phyloP scores from a whole-genome alignment of 2,888 invertebrate genomes.

The Drosophila limbata region DNA sequence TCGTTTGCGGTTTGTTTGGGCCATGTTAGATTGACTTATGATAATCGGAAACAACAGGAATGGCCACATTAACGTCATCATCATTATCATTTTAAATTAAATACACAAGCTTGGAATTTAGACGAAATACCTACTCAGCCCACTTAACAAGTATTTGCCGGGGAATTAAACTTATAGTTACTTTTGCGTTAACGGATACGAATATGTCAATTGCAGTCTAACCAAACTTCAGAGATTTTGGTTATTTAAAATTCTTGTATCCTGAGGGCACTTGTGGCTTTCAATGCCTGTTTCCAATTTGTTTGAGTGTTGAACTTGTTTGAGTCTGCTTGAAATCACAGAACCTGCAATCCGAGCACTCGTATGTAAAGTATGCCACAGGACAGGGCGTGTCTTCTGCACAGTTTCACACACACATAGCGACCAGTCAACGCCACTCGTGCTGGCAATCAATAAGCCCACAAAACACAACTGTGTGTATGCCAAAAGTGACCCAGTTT shows the following conservation, averaged over 20 bases:
- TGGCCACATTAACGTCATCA: constrained; percentile 24
- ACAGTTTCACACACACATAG: constrained; percentile 23
- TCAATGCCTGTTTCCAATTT: constrained; percentile 34
- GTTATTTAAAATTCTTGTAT: background rate
- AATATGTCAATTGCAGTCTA: constrained; percentile 42
- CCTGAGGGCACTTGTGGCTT: constrained; percentile 22
- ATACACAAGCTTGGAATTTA: constrained; percentile 12
- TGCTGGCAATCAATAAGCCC: constrained; percentile 66
- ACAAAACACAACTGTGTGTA: constrained; percentile 43
- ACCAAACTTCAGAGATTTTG: constrained; percentile 6
- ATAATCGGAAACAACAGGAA: constrained; percentile 46
- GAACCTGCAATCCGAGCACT: constrained; percentile 23
- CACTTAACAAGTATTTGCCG: background rate
- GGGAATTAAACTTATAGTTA: constrained; percentile 4
- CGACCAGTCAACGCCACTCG: constrained; percentile 33
- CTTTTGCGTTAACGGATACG: constrained; percentile 1
- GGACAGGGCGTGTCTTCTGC: constrained; percentile 36
- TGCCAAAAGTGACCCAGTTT: constrained; percentile 73
- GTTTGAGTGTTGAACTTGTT: constrained; percentile 18
- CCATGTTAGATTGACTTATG: constrained; percentile 57
- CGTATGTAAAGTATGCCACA: constrained; percentile 30
- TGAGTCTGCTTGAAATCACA: constrained; percentile 36
- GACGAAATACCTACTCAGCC: constrained; percentile 3
- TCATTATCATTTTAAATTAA: constrained; percentile 28
- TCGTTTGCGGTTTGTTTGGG: constrained; percentile 50